phyloP scores from a whole-genome alignment of 2,888 invertebrate species.

The Ophion ventricosus region DNA sequence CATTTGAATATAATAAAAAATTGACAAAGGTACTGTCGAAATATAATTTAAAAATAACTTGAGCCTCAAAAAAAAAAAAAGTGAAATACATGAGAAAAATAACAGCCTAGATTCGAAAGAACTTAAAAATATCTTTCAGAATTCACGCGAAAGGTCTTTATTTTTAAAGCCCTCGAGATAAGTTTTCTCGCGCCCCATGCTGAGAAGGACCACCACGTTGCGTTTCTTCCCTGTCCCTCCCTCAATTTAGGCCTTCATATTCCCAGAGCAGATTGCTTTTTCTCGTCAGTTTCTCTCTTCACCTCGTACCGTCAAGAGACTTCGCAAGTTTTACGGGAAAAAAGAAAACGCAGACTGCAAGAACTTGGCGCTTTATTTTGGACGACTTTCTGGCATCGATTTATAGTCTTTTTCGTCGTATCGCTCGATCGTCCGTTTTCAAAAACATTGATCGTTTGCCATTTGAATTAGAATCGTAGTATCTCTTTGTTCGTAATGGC shows the following conservation, averaged over 20 bases:
- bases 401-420: neutral
- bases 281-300: constrained; percentile 65
- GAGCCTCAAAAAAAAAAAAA: too few species aligned
- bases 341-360: neutral
- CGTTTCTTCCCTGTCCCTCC: constrained; percentile 12
- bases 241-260: constrained; percentile 28
- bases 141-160: constrained; percentile 57
- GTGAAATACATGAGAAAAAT: too few species aligned
- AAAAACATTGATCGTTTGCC: constrained; percentile 31
- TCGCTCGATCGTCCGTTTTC: neutral
- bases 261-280: constrained; percentile 13
- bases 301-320: constrained; percentile 58
- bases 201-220: constrained; percentile 72
- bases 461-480: neutral
- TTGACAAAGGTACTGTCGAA: too few species aligned
- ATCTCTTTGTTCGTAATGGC: constrained; percentile 70
- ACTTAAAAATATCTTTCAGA: constrained; percentile 45
- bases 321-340: constrained; percentile 9
- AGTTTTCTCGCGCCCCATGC: constrained; percentile 72
- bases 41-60: too few species aligned
- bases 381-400: neutral
- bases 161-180: constrained; percentile 66
- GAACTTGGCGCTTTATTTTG: constrained; percentile 9
- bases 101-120: too few species aligned
- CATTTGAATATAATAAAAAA: too few species aligned